Conservation (phyloP, 64 coral and sea anemone genomes). For the Stichodactyla helianthus region DNA sequence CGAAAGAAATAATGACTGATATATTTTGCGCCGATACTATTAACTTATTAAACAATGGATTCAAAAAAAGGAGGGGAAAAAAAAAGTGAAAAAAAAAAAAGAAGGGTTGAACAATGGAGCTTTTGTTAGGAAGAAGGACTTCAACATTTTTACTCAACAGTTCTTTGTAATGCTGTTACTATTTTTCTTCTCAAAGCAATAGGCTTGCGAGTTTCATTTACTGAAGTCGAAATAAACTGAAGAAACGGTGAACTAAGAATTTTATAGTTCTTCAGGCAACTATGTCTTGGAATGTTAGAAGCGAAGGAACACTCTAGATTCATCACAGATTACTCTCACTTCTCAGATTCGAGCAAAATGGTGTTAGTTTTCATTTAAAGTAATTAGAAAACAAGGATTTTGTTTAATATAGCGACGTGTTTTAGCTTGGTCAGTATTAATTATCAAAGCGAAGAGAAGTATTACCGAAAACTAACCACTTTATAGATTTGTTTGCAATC, state of each 20-base stretch:
- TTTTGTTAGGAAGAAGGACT: not conserved
- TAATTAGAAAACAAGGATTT: not conserved
- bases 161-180: too few species aligned
- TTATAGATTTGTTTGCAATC: not conserved
- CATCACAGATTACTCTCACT: not conserved
- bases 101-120: not conserved
- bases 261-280: too few species aligned
- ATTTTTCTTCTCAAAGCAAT: too few species aligned
- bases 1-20: not conserved
- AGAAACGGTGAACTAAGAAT: too few species aligned
- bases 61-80: not conserved
- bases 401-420: not conserved
- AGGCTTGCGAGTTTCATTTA: too few species aligned
- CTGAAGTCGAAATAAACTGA: too few species aligned
- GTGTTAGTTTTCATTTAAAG: not conserved
- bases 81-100: not conserved
- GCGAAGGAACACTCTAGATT: not conserved
- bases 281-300: not conserved
- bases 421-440: constrained; percentile 12
- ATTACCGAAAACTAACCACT: constrained; percentile 4
- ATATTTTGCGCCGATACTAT: not conserved
- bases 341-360: not conserved
- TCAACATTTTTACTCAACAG: too few species aligned
- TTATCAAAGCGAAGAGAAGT: constrained; percentile 10
- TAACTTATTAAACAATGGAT: not conserved